Percentiles rank a stretch among this genome's conserved stretches.
Conservation (phyloP, 2,888 invertebrate genomes). For the Amphipoea oculea region DNA sequence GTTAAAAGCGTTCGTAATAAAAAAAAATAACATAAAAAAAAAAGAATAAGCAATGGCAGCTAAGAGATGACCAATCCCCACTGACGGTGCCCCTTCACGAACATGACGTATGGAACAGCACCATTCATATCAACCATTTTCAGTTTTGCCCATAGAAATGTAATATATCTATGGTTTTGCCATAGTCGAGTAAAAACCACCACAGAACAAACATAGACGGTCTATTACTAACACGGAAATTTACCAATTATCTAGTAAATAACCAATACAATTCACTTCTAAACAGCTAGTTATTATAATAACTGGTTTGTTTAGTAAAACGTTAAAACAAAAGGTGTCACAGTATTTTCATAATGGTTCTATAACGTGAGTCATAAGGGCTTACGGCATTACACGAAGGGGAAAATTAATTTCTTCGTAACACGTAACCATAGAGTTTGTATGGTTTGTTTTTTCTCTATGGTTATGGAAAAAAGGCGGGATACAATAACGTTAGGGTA, state of each 20-base stretch:
- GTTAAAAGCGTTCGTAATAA: no score
- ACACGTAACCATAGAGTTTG: slow-evolving; percentile 31
- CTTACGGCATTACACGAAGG: slow-evolving; percentile 35
- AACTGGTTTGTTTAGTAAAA: slow-evolving; percentile 21
- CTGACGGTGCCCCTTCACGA: no score
- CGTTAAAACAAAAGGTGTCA: slow-evolving; percentile 7
- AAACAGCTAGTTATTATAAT: slow-evolving; percentile 7
- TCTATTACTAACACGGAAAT: slow-evolving; percentile 6
- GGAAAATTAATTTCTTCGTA: slow-evolving; percentile 37
- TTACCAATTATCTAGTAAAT: neutral
- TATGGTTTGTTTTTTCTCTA: neutral
- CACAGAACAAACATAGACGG: neutral
- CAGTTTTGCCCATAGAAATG: neutral
- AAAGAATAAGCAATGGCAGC: no score
- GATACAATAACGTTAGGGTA: neutral
- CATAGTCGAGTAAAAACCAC: neutral
- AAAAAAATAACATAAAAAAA: no score
- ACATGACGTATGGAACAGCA: no score
- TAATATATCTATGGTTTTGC: no score
- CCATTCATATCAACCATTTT: neutral
- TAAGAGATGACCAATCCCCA: no score
- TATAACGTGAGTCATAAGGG: slow-evolving; percentile 26
- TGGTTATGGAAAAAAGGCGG: neutral
- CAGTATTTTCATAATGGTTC: slow-evolving; percentile 22
- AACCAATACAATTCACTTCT: slow-evolving; percentile 12